Conservation (phyloP, 2,113 vertebrate genomes). For the Pavo muticus region DNA sequence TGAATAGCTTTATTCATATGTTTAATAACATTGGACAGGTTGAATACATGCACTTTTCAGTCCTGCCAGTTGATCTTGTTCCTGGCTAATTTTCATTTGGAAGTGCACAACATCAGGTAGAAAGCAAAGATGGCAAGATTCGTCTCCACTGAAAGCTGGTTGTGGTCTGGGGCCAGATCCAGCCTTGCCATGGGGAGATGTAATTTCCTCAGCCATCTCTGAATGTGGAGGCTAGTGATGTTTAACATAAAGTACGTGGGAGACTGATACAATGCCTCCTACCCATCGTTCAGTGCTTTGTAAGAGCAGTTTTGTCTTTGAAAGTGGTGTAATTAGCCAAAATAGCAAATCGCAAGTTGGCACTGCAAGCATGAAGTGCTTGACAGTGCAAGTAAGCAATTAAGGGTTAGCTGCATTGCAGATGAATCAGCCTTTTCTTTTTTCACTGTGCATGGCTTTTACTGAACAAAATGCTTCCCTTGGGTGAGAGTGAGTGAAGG, state of each 20-base stretch:
- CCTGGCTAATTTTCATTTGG: slow-evolving; percentile 9
- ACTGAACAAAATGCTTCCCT: neutral
- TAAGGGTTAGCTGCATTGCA: slow-evolving; percentile 40
- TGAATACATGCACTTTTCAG: neutral
- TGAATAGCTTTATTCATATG: neutral
- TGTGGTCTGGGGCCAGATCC: neutral
- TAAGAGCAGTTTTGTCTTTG: neutral
- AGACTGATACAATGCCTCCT: neutral
- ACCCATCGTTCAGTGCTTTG: neutral
- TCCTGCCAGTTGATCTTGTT: neutral
- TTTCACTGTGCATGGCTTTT: neutral
- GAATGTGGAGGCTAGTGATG: neutral
- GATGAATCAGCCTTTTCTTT: neutral
- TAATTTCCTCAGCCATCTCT: neutral
- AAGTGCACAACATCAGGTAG: neutral
- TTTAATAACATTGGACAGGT: slow-evolving; percentile 1
- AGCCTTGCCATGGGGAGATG: neutral
- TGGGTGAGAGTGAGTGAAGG: neutral
- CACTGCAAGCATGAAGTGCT: neutral
- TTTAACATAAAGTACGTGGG: neutral
- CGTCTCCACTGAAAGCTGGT: neutral
- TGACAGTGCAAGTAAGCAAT: slow-evolving; percentile 21
- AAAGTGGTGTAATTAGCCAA: neutral
- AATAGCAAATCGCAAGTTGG: slow-evolving; percentile 5
- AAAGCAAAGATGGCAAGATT: neutral